Base-by-base conservation (phyloP, 1,140 invertebrate genomes). In the Anagrus nilaparvatae region DNA sequence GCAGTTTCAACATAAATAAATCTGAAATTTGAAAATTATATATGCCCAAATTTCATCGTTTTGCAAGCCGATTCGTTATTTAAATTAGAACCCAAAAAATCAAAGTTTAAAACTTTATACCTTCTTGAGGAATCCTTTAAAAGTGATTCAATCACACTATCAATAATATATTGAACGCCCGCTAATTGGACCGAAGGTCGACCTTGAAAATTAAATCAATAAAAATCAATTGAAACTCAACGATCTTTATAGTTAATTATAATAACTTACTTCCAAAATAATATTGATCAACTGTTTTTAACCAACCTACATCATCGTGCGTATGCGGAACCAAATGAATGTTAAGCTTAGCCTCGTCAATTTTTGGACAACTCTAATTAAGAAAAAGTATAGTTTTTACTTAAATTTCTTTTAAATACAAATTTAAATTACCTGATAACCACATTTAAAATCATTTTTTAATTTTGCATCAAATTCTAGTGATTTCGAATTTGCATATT, bases 251-350 rank as follows among this genome's bases (percentile, higher is more conserved):
- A 36, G 36, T 30, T 14, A 34, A 39, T 12, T n/a, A 37, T 10
- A 10, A 29, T 23, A 43, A 66, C 70, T 71, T 50, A 73, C 76
- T 75, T 53, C 87, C 87, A 63, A 81, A 88, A 54, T 82, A 95
- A 65, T 95, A 95, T 57, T 94, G 85, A 60, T 94, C 88, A 1
- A 91, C 82, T 0, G 89, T 94, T 63, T 91, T 91, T 3, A 92
- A 59, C 90, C 90, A 94, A 12, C 90, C 90, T 1, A 92, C 86
- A 64, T 94, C 90, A 58, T 92, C 86, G 55, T 94, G 90, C 2
- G 79, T 79, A 52, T 84, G 82, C 0, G 84, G 65, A 0, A 91
- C 77, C 7, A 93, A 62, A 55, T 93, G 88, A 5, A 92, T 82
- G 61, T 90, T 91, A 3, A 87, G 54, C 50, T 76, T 72, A 2